These are phyloP conservation scores for Drosophila pseudoananassae DNA, from an alignment of 1,140 invertebrate genomes.

Conservation along the genomic window DNA sequence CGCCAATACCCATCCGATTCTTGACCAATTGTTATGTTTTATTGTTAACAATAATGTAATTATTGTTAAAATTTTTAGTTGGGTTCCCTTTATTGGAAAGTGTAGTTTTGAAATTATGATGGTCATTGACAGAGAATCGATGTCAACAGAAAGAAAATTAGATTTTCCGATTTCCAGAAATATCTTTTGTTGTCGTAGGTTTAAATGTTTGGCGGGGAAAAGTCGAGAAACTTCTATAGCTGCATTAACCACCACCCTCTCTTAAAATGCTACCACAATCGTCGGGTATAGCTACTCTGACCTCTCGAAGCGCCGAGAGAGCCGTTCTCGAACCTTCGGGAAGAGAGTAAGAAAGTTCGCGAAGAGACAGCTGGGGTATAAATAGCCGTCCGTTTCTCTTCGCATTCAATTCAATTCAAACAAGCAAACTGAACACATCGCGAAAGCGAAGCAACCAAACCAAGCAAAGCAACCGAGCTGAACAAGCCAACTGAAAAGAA, in stretches of 20 bases:
- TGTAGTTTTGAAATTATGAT: no score
- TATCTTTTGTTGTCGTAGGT: not conserved
- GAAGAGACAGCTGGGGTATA: conserved; percentile 44
- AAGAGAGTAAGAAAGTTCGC: conserved; percentile 41
- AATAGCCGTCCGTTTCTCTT: conserved; percentile 57
- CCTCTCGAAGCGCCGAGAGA: conserved; percentile 34
- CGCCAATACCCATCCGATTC: no score
- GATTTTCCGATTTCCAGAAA: not conserved
- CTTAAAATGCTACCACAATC: not conserved
- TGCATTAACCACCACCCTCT: conserved; percentile 2
- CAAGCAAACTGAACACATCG: conserved; percentile 66
- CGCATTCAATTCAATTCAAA: conserved; percentile 57
- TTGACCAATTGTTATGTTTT: no score
- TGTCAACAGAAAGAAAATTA: not conserved
- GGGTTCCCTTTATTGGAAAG: no score
- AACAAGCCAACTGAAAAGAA: conserved; percentile 35
- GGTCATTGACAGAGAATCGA: no score
- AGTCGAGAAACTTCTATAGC: not conserved
- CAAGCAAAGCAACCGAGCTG: conserved; percentile 22
- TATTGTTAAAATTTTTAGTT: no score
- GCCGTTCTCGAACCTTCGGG: conserved; percentile 50
- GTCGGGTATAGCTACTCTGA: not conserved
- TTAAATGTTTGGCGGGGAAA: not conserved
- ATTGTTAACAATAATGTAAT: no score
- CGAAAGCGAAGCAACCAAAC: conserved; percentile 43